Evolutionary conservation across 37 sponge, comb jelly and placozoan species (phyloP), one percentile per base, ranked within the genome.

Genomic region (Theonella swinhoei): DNA sequence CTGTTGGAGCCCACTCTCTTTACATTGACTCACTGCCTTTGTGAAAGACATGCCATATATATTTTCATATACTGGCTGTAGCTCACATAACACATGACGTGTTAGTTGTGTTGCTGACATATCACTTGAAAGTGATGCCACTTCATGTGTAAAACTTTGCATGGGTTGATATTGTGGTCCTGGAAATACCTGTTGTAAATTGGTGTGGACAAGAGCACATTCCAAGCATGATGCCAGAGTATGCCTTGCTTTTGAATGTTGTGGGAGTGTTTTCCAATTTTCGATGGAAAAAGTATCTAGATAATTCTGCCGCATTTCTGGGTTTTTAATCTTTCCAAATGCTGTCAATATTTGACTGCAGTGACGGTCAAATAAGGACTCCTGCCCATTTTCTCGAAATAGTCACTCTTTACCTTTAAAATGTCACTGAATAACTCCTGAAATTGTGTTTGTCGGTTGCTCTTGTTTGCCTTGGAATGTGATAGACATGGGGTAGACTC

Each of bases 241-340:
- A 33, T 77, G 78, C 39, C 33, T 30, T 40, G 32, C 8, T 62
- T 62, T 77, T 77, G 60, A 62, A n/a, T 62, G 35, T n/a, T 11
- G 24, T 19, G 65, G 22, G 26, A 77, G 38, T 22, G 33, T 33
- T 25, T 77, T 77, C 78, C 78, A 77, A 7, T 30, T 47, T 35
- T 62, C 64, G 20, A 77, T 36, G 23, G 78, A 30, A 62, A 77
- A 77, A 22, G 78, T 77, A 35, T 20, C 54, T 47, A 14, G 7
- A 14, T 47, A 47, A 14, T 14, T 17, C 14, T 47, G 54, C 11
- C 54, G 54, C 11, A 17, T 47, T 47, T 47, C 54, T 17, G 14
- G 14, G 54, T 14, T 17, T 47, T 47, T 47, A 17, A 47, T 47
- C 14, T 17, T 7, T 14, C 54, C 14, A 14, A 47, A 47, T 47